Evolutionary conservation across 2,113 vertebrate species (phyloP), one percentile per base, ranked within the genome.

Genomic region (Sinosuthora webbiana): DNA sequence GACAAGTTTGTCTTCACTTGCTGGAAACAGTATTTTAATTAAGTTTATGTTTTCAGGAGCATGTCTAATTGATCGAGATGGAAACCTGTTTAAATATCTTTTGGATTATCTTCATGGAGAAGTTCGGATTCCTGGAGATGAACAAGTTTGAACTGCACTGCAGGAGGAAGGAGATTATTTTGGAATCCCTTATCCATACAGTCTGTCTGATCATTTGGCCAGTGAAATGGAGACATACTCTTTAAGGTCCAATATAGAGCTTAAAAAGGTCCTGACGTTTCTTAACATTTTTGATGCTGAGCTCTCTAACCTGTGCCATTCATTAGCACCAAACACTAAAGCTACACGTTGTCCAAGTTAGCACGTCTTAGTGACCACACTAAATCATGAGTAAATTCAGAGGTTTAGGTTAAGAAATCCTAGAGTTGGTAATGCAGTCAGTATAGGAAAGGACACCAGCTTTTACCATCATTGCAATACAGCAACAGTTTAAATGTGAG

Each of bases 141-240:
- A 97, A 79, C 94, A 96, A 89, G 95, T 93, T 11, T 65, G 83
- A 39, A n/a, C 63, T 68, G 97, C 98, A 53, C 86, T 98, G 42
- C 97, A 98, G 92, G 96, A 98, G 63, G 98, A 98, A 87, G 98
- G 98, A 44, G 98, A 98, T 97, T 98, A 98, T 83, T 98, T 98
- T 95, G 98, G 98, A 83, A 98, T 98, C 68, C 98, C 98, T 35
- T 98, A 98, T 76, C 98, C 98, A 2, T 98, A 96, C 52, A 98
- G 75, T 83, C 80, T 98, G 55, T 97, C 97, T 52, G 98, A 98
- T 86, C 97, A 98, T 81, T 96, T 98, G 94, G 98, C 97, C 91
- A 98, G 96, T 96, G 98, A 98, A 97, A 97, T 98, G 97, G 98
- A 98, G 93, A 97, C 89, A 4, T 95, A 97, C 68, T 97, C 96